Evolutionary conservation across 92 coral and sea anemone species (phyloP).

Genomic region (Epizoanthus rinbou): DNA sequence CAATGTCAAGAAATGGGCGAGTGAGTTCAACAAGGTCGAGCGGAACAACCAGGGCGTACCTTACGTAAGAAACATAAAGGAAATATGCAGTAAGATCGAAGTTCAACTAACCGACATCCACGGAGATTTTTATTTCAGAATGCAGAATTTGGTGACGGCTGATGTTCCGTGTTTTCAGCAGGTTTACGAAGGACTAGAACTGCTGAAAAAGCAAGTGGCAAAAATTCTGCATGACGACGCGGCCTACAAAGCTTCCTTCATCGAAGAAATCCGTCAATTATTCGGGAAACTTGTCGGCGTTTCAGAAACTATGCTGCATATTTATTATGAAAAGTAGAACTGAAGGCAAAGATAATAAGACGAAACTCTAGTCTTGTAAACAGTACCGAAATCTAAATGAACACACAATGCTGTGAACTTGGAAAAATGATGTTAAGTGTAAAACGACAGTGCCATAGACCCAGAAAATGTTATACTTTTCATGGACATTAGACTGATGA

Average conservation of each 20-base stretch:
- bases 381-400: background rate
- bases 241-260: constrained; percentile 89
- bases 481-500: background rate
- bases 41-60: constrained; percentile 95
- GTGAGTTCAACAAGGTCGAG: constrained; percentile 74
- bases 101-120: constrained; percentile 78
- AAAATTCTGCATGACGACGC: constrained; percentile 86
- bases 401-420: background rate
- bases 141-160: constrained; percentile 85
- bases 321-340: constrained; percentile 77
- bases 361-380: background rate
- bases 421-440: background rate
- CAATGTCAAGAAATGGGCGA: constrained; percentile 71
- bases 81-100: constrained; percentile 74
- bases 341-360: background rate
- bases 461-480: background rate
- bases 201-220: constrained; percentile 78
- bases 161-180: constrained; percentile 91
- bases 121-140: constrained; percentile 88
- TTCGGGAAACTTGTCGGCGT: constrained; percentile 82
- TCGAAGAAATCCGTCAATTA: constrained; percentile 94
- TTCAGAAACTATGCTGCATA: constrained; percentile 81
- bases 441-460: background rate
- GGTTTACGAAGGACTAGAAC: constrained; percentile 85
- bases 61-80: constrained; percentile 88